Base-by-base conservation (phyloP, 2,888 invertebrate genomes). In the Athalia circularis region DNA sequence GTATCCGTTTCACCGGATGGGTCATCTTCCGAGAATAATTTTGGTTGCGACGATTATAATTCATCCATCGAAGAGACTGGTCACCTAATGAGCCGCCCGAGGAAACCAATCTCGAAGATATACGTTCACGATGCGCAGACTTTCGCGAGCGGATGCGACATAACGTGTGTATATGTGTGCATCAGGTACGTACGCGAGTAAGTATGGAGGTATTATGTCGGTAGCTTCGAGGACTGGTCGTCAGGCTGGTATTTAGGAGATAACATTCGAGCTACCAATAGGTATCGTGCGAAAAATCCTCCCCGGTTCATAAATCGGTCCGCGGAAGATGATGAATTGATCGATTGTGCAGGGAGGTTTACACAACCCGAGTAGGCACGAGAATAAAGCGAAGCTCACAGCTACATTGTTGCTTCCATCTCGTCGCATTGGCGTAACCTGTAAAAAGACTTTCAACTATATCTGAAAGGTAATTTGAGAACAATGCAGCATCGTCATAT, bases 81-180 rank as follows among this genome's bases (percentile, higher is more conserved):
- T 29, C 59, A 2, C 59, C 72, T 72, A 72, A 72, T 59, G 72
- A 72, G 59, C 13, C 43, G 72, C 72, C 72, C 52, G 43, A 72
- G 57, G 72, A 72, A 72, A 72, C 72, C 59, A 72, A 72, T 72
- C 72, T 72, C 57, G 57, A 72, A 59, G 59, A 72, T 45, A 72
- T 52, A 72, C 29, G 29, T 29, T 72, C 72, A 57, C 8, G 54
- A 9, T n/a, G 5, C 8, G 48, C 11, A 11, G 75, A 75, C 75
- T 75, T 75, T 75, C 75, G 64, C 75, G 75, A 75, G 50, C 75
- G 62, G 75, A 75, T 62, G 75, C 62, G 62, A 75, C 75, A 72
- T 47, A 52, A 11, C 59, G 47, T 45, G 57, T 59, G 29, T 29
- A 29, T 29, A 29, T 2, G 29, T 29, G 29, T 29, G 2, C 2